Conservation (phyloP, 1,140 invertebrate species). For the Portunus trituberculatus region DNA sequence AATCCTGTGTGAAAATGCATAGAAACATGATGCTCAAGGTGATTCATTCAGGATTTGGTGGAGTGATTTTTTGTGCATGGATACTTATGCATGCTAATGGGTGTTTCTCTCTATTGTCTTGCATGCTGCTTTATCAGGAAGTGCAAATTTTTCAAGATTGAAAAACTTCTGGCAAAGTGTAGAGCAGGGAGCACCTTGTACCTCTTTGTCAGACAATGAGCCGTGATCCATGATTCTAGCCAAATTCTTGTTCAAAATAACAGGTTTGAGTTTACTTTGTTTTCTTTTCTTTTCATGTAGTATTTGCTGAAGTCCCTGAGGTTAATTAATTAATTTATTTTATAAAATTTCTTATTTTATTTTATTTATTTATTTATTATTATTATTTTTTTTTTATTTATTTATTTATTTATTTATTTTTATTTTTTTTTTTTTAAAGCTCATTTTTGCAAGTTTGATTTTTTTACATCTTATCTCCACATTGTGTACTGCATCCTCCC, state of each 20-base stretch:
- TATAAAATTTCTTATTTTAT: too few relatives aligned
- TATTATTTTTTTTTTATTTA: too few relatives aligned
- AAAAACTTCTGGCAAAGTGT: slow-evolving; percentile 62
- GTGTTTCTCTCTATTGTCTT: slow-evolving; percentile 46
- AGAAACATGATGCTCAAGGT: not conserved
- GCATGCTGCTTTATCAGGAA: slow-evolving; percentile 65
- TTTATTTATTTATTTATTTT: too few relatives aligned
- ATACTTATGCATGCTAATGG: slow-evolving; percentile 13
- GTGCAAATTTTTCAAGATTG: slow-evolving; percentile 56
- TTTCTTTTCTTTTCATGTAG: too few relatives aligned
- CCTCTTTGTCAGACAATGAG: slow-evolving; percentile 53
- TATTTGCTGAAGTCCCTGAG: too few relatives aligned
- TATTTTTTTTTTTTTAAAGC: too few relatives aligned
- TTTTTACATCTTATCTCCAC: too few relatives aligned
- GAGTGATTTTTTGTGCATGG: not conserved
- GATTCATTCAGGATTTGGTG: slow-evolving; percentile 9
- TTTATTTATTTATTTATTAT: too few relatives aligned
- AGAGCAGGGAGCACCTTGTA: slow-evolving; percentile 37
- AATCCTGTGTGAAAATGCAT: not conserved
- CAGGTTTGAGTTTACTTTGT: not conserved
- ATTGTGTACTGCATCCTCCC: too few relatives aligned
- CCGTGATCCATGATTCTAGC: not conserved
- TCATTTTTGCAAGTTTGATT: too few relatives aligned
- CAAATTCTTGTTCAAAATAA: not conserved
- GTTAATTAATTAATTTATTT: not conserved